phyloP scores from a whole-genome alignment of 2,797 vertebrate genomes.

The Lutjanus argentimaculatus region DNA sequence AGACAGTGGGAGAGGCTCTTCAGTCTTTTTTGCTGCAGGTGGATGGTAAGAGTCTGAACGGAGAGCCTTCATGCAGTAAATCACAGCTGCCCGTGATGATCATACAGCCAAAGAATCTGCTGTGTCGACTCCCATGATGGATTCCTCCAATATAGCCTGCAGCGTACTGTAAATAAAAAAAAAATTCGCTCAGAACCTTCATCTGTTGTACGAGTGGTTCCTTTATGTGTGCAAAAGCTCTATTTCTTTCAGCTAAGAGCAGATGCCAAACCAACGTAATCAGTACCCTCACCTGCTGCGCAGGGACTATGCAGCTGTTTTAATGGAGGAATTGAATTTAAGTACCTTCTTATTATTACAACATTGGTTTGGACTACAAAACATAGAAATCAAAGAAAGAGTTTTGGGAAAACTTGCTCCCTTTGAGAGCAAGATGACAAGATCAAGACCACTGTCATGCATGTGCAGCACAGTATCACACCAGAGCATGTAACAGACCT shows the following conservation, averaged over 20 bases:
- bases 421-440: neutral
- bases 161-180: conserved; percentile 22
- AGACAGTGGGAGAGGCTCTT: conserved; percentile 40
- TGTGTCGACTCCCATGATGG: conserved; percentile 34
- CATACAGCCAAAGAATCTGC: conserved; percentile 11
- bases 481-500: no score
- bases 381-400: neutral
- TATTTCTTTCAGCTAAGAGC: conserved; percentile 22
- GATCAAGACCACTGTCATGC: neutral
- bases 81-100: conserved; percentile 47
- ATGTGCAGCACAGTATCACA: no score
- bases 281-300: neutral
- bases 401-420: neutral
- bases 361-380: neutral
- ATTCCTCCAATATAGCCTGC: conserved; percentile 28
- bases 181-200: neutral
- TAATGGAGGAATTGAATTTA: neutral
- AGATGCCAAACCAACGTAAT: neutral
- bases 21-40: conserved; percentile 49
- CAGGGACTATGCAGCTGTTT: neutral
- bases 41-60: conserved; percentile 29
- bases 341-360: neutral
- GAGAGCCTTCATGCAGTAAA: conserved; percentile 48
- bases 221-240: neutral
- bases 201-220: neutral